Evolutionary conservation across 2,797 vertebrate species (phyloP), one percentile per base, ranked within the genome.

Genomic region (Anomalospiza imberbis): DNA sequence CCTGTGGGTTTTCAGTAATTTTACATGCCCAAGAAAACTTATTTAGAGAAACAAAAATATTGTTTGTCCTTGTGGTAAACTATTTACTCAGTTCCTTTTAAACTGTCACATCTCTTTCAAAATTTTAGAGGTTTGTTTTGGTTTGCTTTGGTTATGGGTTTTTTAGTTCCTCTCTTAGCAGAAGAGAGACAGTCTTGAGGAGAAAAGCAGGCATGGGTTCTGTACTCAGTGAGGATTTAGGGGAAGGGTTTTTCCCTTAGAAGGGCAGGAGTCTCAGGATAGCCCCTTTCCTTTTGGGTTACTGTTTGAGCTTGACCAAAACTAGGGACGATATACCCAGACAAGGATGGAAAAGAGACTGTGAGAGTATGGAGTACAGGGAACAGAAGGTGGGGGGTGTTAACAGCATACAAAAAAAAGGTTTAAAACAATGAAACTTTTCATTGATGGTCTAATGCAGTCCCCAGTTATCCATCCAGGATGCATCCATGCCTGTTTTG

Each of bases 1-100:
- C 86, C 77, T 87, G 85, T 94, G 95, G 29, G 91, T 96, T 94
- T 96, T 78, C 77, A 91, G 72, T 60, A 93, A 92, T 89, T 83
- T 54, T 89, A 42, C 61, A 58, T 53, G 72, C 32, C 58, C 70
- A 71, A 94, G 70, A 94, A 61, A 89, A 68, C 17, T 47, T 86
- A 82, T 93, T 94, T 94, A 91, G 40, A 93, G 80, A 96, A 95
- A 92, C 58, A 91, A 93, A 84, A 94, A 81, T 68, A 80, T 78
- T 93, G 66, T 88, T 96, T 95, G 90, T 87, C 68, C 88, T 95
- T 89, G 77, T 82, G 85, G 60, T 91, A 85, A 90, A 93, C 63
- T 94, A 42, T 96, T 97, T 92, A 92, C 60, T 74, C 72, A 65
- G 51, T 75, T 94, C 45, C 61, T 94, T 96, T 94, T 84, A 90